phyloP scores from a whole-genome alignment of 30 jellyfish, hydroid and myxozoan species.

The Hydractinia echinata region DNA sequence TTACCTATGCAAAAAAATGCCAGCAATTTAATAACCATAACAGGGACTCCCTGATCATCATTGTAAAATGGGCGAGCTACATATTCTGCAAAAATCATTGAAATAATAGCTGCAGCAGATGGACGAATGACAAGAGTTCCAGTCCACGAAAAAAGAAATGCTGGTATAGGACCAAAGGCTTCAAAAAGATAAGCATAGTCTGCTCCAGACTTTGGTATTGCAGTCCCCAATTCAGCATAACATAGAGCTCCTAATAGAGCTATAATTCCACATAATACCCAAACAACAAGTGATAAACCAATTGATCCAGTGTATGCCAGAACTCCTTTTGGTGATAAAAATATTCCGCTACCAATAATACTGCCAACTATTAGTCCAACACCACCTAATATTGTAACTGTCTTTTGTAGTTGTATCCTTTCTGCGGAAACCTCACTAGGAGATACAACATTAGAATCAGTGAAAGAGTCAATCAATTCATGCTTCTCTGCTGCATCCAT shows the following conservation, averaged over 20 bases:
- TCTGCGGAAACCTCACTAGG: not conserved
- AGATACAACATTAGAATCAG: too few relatives aligned
- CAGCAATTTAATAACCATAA: slow-evolving; percentile 51
- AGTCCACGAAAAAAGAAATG: slow-evolving; percentile 79
- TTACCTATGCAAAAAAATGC: slow-evolving; percentile 77
- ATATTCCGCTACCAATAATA: slow-evolving; percentile 79
- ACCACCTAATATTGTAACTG: slow-evolving; percentile 42
- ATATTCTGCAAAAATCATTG: slow-evolving; percentile 57
- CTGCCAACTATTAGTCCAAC: slow-evolving; percentile 73
- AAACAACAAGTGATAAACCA: slow-evolving; percentile 59
- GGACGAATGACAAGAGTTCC: slow-evolving; percentile 63
- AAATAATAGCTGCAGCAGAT: slow-evolving; percentile 62
- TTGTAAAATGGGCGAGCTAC: slow-evolving; percentile 62
- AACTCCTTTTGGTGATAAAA: slow-evolving; percentile 68
- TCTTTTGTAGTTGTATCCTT: slow-evolving; percentile 50
- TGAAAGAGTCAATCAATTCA: too few relatives aligned
- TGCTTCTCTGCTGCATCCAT: too few relatives aligned
- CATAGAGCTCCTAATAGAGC: slow-evolving; percentile 71
- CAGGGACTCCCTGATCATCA: slow-evolving; percentile 66
- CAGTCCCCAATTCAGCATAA: slow-evolving; percentile 77
- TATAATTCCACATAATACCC: slow-evolving; percentile 74
- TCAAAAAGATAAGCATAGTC: slow-evolving; percentile 49
- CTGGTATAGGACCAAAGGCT: slow-evolving; percentile 72
- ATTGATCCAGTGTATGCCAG: slow-evolving; percentile 55
- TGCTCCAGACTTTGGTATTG: slow-evolving; percentile 62